phyloP scores from a whole-genome alignment of 2,888 invertebrate species.

The Onchidella celtica region DNA sequence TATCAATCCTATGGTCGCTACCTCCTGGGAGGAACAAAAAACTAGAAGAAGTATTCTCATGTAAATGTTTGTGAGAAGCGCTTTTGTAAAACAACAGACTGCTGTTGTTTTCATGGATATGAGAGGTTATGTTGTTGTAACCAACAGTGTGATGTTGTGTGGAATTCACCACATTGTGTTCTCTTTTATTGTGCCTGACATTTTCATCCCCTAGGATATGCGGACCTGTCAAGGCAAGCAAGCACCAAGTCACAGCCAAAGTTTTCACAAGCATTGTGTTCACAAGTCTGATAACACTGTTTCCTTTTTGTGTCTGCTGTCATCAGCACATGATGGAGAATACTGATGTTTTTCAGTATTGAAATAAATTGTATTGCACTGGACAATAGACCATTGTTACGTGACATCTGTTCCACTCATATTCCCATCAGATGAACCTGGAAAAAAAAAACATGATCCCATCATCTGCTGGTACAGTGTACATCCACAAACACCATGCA shows the following conservation, averaged over 20 bases:
- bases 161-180: not conserved
- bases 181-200: not conserved
- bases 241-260: conserved; percentile 28
- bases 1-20: not conserved
- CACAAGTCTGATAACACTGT: no score
- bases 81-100: not conserved
- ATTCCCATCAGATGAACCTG: no score
- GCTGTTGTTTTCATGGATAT: conserved; percentile 12
- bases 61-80: conserved; percentile 50
- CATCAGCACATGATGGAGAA: no score
- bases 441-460: no score
- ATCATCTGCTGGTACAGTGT: no score
- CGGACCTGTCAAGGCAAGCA: conserved; percentile 33
- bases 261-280: conserved; percentile 34
- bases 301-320: no score
- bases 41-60: conserved; percentile 8
- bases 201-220: not conserved
- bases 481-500: no score
- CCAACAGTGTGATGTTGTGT: not conserved
- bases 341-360: no score
- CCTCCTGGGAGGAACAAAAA: not conserved
- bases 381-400: no score
- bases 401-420: no score
- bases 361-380: no score
- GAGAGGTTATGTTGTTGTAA: not conserved